A percentile compares a stretch with the other conserved stretches of the same genome.
Evolutionary conservation across 2,797 vertebrate genomes (phyloP).

Genomic region (Acipenser ruthenus): DNA sequence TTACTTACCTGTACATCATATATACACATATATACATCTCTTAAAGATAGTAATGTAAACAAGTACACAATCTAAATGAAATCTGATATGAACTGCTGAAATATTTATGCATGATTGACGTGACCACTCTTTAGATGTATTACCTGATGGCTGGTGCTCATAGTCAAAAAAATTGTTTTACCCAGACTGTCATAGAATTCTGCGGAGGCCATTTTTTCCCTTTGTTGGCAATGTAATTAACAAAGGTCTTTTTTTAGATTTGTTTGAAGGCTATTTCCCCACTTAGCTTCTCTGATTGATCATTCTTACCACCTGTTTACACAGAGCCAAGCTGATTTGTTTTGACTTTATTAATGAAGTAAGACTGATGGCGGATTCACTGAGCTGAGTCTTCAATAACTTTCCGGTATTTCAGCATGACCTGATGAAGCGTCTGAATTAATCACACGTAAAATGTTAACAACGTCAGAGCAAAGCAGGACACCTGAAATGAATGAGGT

Average conservation of each 20-base stretch:
- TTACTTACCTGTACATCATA: too few relatives aligned
- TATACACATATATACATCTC: conserved; percentile 4
- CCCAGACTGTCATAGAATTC: not conserved
- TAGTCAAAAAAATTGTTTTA: not conserved
- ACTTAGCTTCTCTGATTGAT: conserved; percentile 23
- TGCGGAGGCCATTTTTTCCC: not conserved
- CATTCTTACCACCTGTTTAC: conserved; percentile 25
- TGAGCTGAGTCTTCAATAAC: conserved; percentile 11
- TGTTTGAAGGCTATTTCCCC: conserved; percentile 26
- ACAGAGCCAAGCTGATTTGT: conserved; percentile 19
- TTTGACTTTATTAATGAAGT: conserved; percentile 35
- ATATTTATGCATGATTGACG: not conserved
- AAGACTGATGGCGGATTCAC: conserved; percentile 21
- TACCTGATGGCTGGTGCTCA: conserved; percentile 14
- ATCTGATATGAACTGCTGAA: too few relatives aligned
- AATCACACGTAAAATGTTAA: conserved; percentile 23
- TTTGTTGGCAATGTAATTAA: conserved; percentile 4
- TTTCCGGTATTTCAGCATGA: not conserved
- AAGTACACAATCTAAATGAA: not conserved
- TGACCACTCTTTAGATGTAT: conserved; percentile 7
- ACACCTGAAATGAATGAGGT: conserved; percentile 4
- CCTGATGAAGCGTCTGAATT: conserved; percentile 15
- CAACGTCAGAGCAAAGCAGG: not conserved
- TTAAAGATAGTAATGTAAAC: conserved; percentile 10
- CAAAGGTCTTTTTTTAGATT: not conserved